Percentiles rank a stretch among this genome's conserved stretches.
phyloP scores from a whole-genome alignment of 2,113 vertebrate species.

The Alaudala cheleensis region DNA sequence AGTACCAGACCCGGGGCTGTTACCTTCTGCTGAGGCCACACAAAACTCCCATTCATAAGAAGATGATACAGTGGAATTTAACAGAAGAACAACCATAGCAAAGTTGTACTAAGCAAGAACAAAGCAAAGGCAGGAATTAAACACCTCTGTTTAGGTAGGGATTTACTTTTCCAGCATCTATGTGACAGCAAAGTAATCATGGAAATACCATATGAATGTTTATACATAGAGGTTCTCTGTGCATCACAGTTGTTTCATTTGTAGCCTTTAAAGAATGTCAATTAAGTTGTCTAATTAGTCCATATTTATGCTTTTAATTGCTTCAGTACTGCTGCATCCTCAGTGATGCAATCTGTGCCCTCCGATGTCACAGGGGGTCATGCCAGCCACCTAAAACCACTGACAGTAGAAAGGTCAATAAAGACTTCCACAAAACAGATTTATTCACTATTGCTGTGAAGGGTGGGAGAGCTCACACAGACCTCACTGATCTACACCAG shows the following conservation, averaged over 20 bases:
- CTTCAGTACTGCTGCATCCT: constrained; percentile 19
- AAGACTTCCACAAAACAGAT: not conserved
- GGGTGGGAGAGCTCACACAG: not conserved
- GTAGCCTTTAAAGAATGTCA: constrained; percentile 45
- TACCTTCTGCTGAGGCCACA: not conserved
- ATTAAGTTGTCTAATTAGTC: constrained; percentile 38
- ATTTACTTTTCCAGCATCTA: not conserved
- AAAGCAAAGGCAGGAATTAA: not conserved
- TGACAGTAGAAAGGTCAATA: not conserved
- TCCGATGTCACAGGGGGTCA: not conserved
- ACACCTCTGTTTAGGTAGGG: not conserved
- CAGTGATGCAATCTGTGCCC: not conserved
- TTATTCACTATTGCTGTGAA: not conserved
- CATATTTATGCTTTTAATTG: constrained; percentile 64
- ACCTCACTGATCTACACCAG: not conserved
- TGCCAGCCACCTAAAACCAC: not conserved
- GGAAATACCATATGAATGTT: constrained; percentile 6
- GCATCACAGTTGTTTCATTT: not conserved
- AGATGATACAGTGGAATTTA: not conserved
- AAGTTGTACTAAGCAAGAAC: not conserved
- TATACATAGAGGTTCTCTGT: not conserved
- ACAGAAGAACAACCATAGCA: not conserved
- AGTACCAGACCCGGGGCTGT: accelerated
- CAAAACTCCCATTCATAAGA: not conserved
- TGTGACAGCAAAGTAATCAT: not conserved